A percentile compares a stretch with the other conserved stretches of the same genome.
These are phyloP conservation scores for Danio albolineatus DNA, from an alignment of 2,797 vertebrate genomes.

Conservation along the genomic window DNA sequence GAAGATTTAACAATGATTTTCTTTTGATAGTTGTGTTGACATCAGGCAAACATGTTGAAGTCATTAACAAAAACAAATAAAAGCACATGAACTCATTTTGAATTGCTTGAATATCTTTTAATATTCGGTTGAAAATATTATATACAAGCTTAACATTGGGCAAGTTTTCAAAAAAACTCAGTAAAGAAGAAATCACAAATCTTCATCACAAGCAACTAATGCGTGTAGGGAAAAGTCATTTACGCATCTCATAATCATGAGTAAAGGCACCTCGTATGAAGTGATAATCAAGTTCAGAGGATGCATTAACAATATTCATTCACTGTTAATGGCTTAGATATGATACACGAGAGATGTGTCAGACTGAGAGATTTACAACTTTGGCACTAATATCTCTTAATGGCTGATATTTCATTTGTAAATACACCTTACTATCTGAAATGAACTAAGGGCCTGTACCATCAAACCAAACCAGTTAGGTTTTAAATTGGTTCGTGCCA, in stretches of 20 bases:
- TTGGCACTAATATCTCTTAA: neutral
- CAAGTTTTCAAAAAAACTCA: slow-evolving; percentile 14
- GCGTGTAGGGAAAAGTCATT: slow-evolving; percentile 18
- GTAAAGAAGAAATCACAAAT: slow-evolving; percentile 15
- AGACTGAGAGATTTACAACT: neutral
- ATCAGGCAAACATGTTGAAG: neutral
- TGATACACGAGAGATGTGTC: neutral
- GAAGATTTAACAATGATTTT: neutral
- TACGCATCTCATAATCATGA: slow-evolving; percentile 2
- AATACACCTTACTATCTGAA: neutral
- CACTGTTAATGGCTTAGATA: slow-evolving; percentile 1
- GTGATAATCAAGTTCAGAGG: neutral
- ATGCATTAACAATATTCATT: neutral
- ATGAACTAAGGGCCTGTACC: neutral
- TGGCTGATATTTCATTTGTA: neutral
- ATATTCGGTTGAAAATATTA: slow-evolving; percentile 2
- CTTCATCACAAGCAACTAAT: slow-evolving; percentile 1
- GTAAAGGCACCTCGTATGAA: slow-evolving; percentile 43
- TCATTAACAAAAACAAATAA: neutral
- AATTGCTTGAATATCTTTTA: neutral
- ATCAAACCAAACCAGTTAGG: neutral
- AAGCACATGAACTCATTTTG: neutral
- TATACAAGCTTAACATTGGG: slow-evolving; percentile 4
- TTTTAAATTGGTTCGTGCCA: neutral
- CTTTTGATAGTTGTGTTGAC: neutral